These are phyloP conservation scores for Thalassophryne amazonica DNA, from an alignment of 2,797 vertebrate genomes.

Conservation along the genomic window DNA sequence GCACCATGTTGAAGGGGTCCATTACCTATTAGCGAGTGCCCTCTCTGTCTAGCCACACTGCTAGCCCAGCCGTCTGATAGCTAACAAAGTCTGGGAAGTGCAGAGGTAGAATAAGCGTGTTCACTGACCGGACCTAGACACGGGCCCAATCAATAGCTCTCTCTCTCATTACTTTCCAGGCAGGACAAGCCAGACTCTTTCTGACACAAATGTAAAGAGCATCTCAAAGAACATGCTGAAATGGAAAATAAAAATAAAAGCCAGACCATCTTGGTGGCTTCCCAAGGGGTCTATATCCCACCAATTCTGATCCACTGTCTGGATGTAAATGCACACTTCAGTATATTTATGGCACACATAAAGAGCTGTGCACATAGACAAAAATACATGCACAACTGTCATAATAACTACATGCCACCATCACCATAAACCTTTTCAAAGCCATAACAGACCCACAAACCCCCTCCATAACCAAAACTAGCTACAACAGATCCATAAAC, in stretches of 20 bases:
- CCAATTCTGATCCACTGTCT: no score
- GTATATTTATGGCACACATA: no score
- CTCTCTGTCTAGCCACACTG: constrained; percentile 49
- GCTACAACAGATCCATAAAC: no score
- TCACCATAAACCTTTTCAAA: no score
- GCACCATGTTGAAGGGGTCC: constrained; percentile 55
- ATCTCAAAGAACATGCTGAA: neutral
- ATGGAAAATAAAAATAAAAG: constrained; percentile 1
- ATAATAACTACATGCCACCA: no score
- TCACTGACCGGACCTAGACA: constrained; percentile 46
- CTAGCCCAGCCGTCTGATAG: constrained; percentile 45
- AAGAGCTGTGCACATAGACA: no score
- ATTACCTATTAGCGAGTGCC: constrained; percentile 62
- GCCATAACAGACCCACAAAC: no score
- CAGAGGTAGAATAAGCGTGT: constrained; percentile 40
- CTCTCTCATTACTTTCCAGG: constrained; percentile 40
- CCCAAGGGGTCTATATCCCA: no score
- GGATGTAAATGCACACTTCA: no score
- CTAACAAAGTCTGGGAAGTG: constrained; percentile 53
- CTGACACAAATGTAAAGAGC: constrained; percentile 20
- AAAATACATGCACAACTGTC: no score
- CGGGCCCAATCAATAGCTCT: constrained; percentile 53
- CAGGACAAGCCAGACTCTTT: constrained; percentile 25
- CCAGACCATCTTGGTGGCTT: neutral
- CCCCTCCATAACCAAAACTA: no score